Evolutionary conservation across 2,113 vertebrate genomes (phyloP).

Genomic region (Columba livia): DNA sequence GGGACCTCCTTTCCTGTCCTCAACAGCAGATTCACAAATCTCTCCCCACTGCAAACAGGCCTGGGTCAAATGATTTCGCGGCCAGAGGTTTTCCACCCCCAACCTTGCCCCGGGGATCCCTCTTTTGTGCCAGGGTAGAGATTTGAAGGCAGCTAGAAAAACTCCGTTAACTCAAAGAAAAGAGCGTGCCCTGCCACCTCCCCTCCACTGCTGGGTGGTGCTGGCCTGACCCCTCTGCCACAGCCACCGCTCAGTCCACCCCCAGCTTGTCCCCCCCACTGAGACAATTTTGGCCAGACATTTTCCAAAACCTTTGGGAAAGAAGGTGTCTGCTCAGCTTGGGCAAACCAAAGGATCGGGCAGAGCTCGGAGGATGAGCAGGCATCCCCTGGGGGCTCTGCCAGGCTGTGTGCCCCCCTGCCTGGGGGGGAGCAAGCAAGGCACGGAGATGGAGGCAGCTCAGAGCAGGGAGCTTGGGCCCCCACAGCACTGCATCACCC

Average conservation of each 20-base stretch:
- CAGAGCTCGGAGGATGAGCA: neutral
- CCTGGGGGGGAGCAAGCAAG: neutral
- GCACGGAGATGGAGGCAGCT: neutral
- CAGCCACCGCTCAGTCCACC: neutral
- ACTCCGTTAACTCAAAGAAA: neutral
- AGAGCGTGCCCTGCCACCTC: neutral
- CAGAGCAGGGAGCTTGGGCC: fast-evolving
- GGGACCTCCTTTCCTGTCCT: neutral
- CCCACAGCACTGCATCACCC: fast-evolving
- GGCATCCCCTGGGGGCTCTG: neutral
- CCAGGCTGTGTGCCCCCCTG: neutral
- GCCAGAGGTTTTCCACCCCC: neutral
- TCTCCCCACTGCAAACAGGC: neutral
- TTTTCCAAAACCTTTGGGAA: constrained; percentile 2
- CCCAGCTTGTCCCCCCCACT: fast-evolving
- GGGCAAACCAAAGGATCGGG: neutral
- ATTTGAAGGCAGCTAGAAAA: neutral
- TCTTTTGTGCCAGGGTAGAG: fast-evolving
- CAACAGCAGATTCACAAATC: neutral
- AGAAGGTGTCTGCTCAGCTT: neutral
- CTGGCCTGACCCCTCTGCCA: fast-evolving
- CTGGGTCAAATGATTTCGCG: neutral
- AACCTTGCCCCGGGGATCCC: fast-evolving
- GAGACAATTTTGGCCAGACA: neutral
- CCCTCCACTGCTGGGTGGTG: neutral